Conservation (phyloP, 2,113 vertebrate species). For the Lonchura striata region DNA sequence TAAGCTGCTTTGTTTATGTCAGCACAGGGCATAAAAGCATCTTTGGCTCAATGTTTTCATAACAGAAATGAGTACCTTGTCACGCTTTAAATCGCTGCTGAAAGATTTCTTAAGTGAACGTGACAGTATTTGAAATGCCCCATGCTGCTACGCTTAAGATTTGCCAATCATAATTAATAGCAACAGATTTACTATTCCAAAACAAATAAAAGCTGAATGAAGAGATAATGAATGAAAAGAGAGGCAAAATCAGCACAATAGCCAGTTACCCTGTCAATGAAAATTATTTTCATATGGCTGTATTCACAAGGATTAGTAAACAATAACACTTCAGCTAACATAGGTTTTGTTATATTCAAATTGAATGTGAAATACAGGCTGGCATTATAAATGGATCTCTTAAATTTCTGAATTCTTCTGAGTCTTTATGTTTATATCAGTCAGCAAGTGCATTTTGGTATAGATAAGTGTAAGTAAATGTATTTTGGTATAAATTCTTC, state of each 20-base stretch:
- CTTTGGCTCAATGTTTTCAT: constrained; percentile 20
- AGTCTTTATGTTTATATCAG: constrained; percentile 7
- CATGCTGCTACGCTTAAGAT: constrained; percentile 1
- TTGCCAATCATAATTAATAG: constrained; percentile 66
- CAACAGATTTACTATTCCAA: constrained; percentile 47
- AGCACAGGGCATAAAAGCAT: background rate
- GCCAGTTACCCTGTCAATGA: constrained; percentile 64
- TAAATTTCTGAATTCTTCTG: constrained; percentile 24
- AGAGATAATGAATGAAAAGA: constrained; percentile 42
- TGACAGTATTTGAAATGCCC: constrained; percentile 36
- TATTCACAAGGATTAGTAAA: constrained; percentile 67
- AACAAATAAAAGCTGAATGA: constrained; percentile 57
- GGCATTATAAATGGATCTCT: constrained; percentile 42
- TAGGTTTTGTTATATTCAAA: constrained; percentile 53
- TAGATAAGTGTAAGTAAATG: background rate
- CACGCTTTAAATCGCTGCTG: constrained; percentile 35
- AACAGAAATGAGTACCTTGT: constrained; percentile 44
- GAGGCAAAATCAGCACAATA: constrained; percentile 45
- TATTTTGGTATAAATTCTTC: background rate
- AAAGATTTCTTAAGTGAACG: constrained; percentile 41
- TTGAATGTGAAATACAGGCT: constrained; percentile 68
- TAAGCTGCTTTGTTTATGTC: background rate
- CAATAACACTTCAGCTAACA: constrained; percentile 54
- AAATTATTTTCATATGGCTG: constrained; percentile 69
- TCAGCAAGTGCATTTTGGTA: background rate